phyloP scores from a whole-genome alignment of 2,888 invertebrate genomes.

The Protonemura montana region DNA sequence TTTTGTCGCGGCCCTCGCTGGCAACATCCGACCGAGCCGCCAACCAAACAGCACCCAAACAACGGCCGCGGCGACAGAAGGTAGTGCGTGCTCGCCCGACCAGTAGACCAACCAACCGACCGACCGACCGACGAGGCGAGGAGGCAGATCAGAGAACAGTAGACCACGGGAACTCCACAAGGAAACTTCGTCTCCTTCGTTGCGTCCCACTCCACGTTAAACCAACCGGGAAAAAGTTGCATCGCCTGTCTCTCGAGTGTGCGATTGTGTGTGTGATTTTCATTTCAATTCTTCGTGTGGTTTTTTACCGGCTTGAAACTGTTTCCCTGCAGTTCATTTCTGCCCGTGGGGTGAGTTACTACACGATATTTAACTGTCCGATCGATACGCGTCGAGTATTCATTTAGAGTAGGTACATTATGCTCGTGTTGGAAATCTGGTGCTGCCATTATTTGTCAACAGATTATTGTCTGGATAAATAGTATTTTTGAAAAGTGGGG shows the following conservation, averaged over 20 bases:
- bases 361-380: background rate
- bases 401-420: background rate
- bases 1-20: slow-evolving; percentile 31
- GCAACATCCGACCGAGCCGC: background rate
- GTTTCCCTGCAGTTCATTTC: slow-evolving; percentile 26
- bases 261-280: background rate
- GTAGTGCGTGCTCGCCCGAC: background rate
- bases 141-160: background rate
- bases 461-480: background rate
- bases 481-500: background rate
- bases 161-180: background rate
- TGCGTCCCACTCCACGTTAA: background rate
- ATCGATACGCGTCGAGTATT: background rate
- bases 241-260: background rate
- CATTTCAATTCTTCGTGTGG: background rate
- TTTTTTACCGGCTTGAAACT: slow-evolving; percentile 27
- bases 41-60: slow-evolving; percentile 13
- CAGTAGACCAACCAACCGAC: background rate
- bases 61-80: background rate
- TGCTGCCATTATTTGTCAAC: no score
- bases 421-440: background rate
- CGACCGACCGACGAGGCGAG: background rate
- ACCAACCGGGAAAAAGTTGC: background rate
- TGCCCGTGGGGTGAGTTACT: slow-evolving; percentile 25
- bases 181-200: background rate